phyloP scores from a whole-genome alignment of 2,113 vertebrate species.

The Semnopithecus entellus region DNA sequence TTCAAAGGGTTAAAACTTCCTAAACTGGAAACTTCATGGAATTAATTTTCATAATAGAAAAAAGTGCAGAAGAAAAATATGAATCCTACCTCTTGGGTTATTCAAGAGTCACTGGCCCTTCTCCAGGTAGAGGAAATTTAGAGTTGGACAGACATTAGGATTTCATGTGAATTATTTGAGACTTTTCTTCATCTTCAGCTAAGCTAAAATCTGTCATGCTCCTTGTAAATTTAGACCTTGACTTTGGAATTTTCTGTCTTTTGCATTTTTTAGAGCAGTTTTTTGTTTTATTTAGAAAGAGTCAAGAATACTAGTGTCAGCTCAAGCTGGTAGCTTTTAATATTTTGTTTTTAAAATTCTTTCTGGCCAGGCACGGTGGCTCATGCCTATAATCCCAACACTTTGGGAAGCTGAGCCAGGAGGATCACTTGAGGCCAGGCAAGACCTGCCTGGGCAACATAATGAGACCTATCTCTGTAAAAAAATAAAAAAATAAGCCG shows the following conservation, averaged over 20 bases:
- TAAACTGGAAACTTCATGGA: not conserved
- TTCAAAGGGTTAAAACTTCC: not conserved
- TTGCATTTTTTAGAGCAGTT: not conserved
- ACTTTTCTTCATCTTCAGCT: not conserved
- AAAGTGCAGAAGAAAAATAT: not conserved
- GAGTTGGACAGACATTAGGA: not conserved
- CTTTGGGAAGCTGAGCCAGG: too few relatives aligned
- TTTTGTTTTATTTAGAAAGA: not conserved
- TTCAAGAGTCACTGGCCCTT: not conserved
- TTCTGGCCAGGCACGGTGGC: not conserved
- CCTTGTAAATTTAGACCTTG: not conserved
- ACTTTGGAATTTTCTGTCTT: not conserved
- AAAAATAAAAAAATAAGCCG: too few relatives aligned
- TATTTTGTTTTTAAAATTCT: not conserved
- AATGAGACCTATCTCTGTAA: too few relatives aligned
- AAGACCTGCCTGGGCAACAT: too few relatives aligned
- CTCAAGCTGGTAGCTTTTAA: not conserved
- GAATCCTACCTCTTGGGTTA: not conserved
- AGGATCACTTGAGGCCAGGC: too few relatives aligned
- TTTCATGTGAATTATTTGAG: conserved; percentile 37
- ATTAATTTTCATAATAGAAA: not conserved
- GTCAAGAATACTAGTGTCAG: not conserved
- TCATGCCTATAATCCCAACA: too few relatives aligned
- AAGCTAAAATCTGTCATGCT: not conserved
- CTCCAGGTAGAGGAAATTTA: not conserved